Base-by-base conservation (phyloP, 2,797 vertebrate species). In the Scyliorhinus canicula region DNA sequence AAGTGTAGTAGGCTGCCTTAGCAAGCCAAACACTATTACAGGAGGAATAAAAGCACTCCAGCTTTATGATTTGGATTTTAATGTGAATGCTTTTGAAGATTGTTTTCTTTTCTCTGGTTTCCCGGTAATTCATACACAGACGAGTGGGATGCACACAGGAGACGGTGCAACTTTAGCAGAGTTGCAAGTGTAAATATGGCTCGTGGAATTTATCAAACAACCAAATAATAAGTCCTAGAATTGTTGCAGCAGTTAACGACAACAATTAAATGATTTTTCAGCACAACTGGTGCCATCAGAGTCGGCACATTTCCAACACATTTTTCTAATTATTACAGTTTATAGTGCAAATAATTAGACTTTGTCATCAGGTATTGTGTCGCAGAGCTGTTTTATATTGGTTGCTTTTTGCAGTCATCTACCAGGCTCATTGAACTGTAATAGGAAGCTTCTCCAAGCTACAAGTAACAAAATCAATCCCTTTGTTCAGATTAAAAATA, bases 321-420 rank as follows among this genome's bases (percentile, higher is more conserved):
- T 94, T 93, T 93, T 93, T 74, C 67, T 94, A 94, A 94, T 71
- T 71, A 19, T 94, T 74, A 94, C 93, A 74, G 67, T 94, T 94
- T 71, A 94, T 69, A 35, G 93, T 94, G 93, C 93, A 94, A 94
- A 74, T 94, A 94, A 94, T 94, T 74, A 50, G 40, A 74, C 47
- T 71, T 50, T 16, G 3, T 52, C 47, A 94, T 52, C 93, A 94
- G 67, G 67, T 94, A 35, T 47, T 94, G 19, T 44, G n/a, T n/a
- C n/a, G 44, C 44, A 47, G 79, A 82, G 79, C 24, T 26, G 19
- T 65, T 71, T 71, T 60, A 94, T 74, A 74, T n/a, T 94, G 50
- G 28, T 74, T 74, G 26, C 12, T 74, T 35, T 74, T 94, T 94
- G 67, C 44, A 94, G 67, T 74, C 31, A 94, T 52, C 47, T 69